Evolutionary conservation across 2,113 vertebrate genomes (phyloP), one percentile per base, ranked within the genome.

Genomic region (Microtus ochrogaster): DNA sequence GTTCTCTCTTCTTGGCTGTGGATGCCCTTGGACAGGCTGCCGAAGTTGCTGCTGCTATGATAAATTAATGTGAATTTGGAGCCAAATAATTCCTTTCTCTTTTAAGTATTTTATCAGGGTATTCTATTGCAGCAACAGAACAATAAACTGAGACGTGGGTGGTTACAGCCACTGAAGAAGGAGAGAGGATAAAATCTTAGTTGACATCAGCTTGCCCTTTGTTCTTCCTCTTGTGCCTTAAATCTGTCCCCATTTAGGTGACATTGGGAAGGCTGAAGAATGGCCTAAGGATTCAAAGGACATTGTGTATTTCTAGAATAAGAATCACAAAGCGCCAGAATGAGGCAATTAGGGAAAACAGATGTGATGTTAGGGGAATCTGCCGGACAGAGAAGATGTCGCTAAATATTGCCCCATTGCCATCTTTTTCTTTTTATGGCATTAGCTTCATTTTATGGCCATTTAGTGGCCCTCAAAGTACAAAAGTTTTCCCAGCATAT

Each of bases 401-500:
- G 16, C 70, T 79, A 30, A 93, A 70, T 66, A 91, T 33, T 83
- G 6, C 47, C 77, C 4, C 26, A 33, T 12, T 16, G 68, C 47
- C 30, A 33, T 83, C 36, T 66, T 74, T 83, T 26, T 19, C 41
- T 90, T 87, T 91, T 94, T 94, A 65, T 61, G 74, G 1, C 17
- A 36, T 39, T 77, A 39, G 36, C 2, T 92, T 19, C 47, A 95
- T 85, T 86, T 96, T 89, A 89, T 92, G 73, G 22, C 41, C 73
- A 30, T 85, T 86, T 96, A 84, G 85, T 92, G 73, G 22, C 41
- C 73, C 36, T 72, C 39, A 90, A 86, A 76, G 36, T 78, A 47
- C 63, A 95, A 39, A 88, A 94, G 68, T 1, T 17, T 89, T 93
- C 92, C 39, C 26, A 83, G 36, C 41, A 49, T 61, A 83, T 92